These are phyloP conservation scores for Tonatia bakeri DNA, from an alignment of 2,113 vertebrate genomes.

Conservation along the genomic window DNA sequence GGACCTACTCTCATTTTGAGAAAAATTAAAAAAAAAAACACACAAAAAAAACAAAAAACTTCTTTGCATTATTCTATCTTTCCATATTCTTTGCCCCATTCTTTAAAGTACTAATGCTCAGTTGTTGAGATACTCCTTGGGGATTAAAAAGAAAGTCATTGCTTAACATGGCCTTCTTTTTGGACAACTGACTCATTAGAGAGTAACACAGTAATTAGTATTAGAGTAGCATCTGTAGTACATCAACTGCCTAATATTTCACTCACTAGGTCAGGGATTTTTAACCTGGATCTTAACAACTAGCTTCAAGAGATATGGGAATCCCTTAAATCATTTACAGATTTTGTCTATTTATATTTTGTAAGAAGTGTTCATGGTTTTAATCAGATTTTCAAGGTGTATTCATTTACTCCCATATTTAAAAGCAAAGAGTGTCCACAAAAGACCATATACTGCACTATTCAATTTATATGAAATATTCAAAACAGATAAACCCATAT, in stretches of 20 bases:
- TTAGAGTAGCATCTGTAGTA: background rate
- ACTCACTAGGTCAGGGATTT: background rate
- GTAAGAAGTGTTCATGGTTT: background rate
- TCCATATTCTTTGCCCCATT: background rate
- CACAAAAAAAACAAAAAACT: background rate
- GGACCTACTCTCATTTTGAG: slow-evolving; percentile 12
- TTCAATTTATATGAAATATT: slow-evolving; percentile 20
- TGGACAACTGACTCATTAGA: background rate
- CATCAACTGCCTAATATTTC: background rate
- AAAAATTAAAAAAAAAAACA: background rate
- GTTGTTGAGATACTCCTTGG: background rate
- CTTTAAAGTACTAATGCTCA: background rate
- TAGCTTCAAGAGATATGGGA: background rate
- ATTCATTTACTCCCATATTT: background rate
- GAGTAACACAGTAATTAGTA: background rate
- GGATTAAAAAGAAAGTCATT: background rate
- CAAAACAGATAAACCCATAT: background rate
- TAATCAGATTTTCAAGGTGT: slow-evolving; percentile 37
- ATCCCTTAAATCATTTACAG: background rate
- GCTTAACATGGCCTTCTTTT: background rate
- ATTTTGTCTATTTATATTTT: slow-evolving; percentile 16
- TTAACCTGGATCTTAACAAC: slow-evolving; percentile 17
- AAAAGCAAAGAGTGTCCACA: background rate
- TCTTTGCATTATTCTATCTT: background rate
- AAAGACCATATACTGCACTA: background rate